Percentiles rank a stretch among this genome's conserved stretches.
phyloP scores from a whole-genome alignment of 1,140 invertebrate species.

The Mylabris phalerata region DNA sequence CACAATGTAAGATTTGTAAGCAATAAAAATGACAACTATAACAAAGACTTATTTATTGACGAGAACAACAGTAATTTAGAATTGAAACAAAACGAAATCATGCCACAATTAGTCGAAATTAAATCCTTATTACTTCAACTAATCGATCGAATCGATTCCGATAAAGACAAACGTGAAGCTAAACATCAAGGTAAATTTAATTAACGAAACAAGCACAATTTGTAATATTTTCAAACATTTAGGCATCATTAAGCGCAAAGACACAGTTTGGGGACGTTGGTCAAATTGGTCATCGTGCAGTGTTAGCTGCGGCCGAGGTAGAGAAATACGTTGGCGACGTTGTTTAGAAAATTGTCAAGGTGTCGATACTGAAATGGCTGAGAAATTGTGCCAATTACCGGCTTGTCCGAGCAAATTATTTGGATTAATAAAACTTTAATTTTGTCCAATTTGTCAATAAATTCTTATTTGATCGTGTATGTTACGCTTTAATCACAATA shows the following conservation, averaged over 20 bases:
- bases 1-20: slow-evolving; percentile 3
- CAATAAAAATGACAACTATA: slow-evolving; percentile 13
- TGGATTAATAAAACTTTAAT: slow-evolving; percentile 27
- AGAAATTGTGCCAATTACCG: slow-evolving; percentile 44
- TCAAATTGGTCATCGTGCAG: slow-evolving; percentile 53
- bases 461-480: background rate
- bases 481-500: background rate
- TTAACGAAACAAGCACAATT: too few relatives aligned
- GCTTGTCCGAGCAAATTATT: slow-evolving; percentile 40
- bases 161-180: too few relatives aligned
- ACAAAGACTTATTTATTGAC: slow-evolving; percentile 11
- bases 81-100: too few relatives aligned
- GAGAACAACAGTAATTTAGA: too few relatives aligned
- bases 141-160: too few relatives aligned
- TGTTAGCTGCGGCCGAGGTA: slow-evolving; percentile 53
- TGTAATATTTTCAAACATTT: too few relatives aligned
- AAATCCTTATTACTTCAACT: too few relatives aligned
- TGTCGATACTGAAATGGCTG: slow-evolving; percentile 46
- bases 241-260: too few relatives aligned
- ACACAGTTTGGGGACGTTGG: slow-evolving; percentile 47
- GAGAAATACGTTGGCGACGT: slow-evolving; percentile 50
- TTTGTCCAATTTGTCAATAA: background rate
- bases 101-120: too few relatives aligned
- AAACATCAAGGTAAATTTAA: too few relatives aligned
- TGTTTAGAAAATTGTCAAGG: slow-evolving; percentile 40